phyloP scores from a whole-genome alignment of 2,113 vertebrate genomes.

The Ranitomeya variabilis region DNA sequence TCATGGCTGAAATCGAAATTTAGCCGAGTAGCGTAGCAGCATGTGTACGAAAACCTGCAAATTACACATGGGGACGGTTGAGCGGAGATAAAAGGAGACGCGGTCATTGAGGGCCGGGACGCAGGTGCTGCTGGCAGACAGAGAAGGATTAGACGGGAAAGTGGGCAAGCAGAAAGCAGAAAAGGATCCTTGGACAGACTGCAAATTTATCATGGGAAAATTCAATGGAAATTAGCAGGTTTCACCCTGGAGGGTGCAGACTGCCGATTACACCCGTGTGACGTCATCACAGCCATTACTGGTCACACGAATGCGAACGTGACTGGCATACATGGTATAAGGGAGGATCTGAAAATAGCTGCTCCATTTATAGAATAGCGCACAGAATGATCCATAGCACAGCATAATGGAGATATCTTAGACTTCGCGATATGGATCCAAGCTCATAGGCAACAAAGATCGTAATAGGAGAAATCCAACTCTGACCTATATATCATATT shows the following conservation, averaged over 20 bases:
- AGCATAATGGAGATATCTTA: background rate
- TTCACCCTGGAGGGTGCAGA: slow-evolving; percentile 15
- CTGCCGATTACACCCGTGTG: background rate
- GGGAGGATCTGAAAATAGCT: slow-evolving; percentile 27
- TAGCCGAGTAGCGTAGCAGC: background rate
- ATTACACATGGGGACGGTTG: slow-evolving; percentile 29
- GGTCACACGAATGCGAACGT: slow-evolving; percentile 22
- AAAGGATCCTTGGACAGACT: background rate
- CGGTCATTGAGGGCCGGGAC: background rate
- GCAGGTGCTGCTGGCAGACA: slow-evolving; percentile 37
- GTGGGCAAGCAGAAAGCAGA: background rate
- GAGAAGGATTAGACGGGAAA: slow-evolving; percentile 7
- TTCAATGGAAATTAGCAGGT: background rate
- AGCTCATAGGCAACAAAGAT: background rate
- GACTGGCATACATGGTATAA: slow-evolving; percentile 1
- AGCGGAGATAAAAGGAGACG: slow-evolving; percentile 29
- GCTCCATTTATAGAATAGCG: slow-evolving; percentile 31
- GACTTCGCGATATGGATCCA: background rate
- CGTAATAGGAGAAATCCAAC: too few species aligned
- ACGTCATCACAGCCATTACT: slow-evolving; percentile 14
- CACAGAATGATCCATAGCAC: background rate
- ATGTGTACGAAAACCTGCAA: slow-evolving; percentile 33
- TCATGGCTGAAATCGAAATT: background rate
- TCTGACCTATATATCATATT: too few species aligned
- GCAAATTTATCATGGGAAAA: slow-evolving; percentile 42